Evolutionary conservation across 2,113 vertebrate species (phyloP).

Genomic region (Excalfactoria chinensis): DNA sequence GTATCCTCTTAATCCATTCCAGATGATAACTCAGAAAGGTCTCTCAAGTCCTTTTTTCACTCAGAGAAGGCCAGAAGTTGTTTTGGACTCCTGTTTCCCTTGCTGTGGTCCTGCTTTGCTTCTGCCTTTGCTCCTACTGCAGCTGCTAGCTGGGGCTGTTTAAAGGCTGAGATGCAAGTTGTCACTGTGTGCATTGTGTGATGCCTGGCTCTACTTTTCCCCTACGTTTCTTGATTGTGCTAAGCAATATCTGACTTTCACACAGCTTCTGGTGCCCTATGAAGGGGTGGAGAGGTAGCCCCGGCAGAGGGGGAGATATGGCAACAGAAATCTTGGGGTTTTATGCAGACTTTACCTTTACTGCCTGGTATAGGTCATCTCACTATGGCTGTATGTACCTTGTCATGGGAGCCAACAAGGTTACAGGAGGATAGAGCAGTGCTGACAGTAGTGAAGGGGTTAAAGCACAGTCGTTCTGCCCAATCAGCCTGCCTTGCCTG

Average conservation of each 20-base stretch:
- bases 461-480: constrained; percentile 36
- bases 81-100: background rate
- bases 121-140: background rate
- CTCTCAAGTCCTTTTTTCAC: background rate
- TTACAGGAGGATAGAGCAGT: background rate
- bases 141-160: background rate
- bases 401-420: background rate
- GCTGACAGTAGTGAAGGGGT: background rate
- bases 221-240: background rate
- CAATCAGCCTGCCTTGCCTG: constrained; percentile 47
- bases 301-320: background rate
- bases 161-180: background rate
- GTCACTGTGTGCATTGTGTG: background rate
- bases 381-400: background rate
- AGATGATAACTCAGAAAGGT: background rate
- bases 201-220: background rate
- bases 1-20: background rate
- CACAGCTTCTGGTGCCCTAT: background rate
- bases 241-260: background rate
- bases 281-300: background rate
- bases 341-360: background rate
- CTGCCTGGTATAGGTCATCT: background rate
- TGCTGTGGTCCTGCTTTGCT: background rate
- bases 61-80: background rate
- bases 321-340: background rate